Conservation (phyloP, 2,797 vertebrate species). For the Enteromius treurensis region DNA sequence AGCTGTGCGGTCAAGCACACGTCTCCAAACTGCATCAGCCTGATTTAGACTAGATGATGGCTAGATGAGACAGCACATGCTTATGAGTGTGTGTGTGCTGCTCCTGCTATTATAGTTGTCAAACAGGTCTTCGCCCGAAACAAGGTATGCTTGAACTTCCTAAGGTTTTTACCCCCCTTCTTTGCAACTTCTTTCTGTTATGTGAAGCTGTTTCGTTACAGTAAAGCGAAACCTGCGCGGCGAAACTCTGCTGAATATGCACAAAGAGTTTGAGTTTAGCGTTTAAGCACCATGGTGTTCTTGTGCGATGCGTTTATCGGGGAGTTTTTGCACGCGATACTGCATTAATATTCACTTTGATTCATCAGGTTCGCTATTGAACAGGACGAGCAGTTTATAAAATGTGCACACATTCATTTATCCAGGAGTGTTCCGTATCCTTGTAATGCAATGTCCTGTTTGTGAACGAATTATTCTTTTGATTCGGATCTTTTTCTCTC, state of each 20-base stretch:
- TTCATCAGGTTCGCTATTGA: background rate
- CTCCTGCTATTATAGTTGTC: constrained; percentile 9
- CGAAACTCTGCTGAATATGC: background rate
- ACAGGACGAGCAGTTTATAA: background rate
- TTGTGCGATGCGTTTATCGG: background rate
- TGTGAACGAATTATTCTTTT: background rate
- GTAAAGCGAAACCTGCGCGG: background rate
- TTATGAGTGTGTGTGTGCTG: background rate
- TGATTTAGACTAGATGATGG: constrained; percentile 31
- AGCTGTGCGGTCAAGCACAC: constrained; percentile 25
- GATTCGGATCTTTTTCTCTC: background rate
- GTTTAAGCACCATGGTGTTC: background rate
- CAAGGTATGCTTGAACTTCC: constrained; percentile 33
- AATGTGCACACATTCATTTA: background rate
- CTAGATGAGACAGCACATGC: constrained; percentile 27
- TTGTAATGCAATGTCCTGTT: background rate
- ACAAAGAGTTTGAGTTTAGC: background rate
- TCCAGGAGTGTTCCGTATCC: background rate
- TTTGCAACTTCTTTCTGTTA: background rate
- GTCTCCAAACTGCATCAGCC: constrained; percentile 29
- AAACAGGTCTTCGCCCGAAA: constrained; percentile 36
- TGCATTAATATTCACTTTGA: background rate
- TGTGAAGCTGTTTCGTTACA: background rate
- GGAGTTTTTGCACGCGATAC: background rate
- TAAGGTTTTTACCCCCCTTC: background rate